A percentile compares a stretch with the other conserved stretches of the same genome.
Conservation (phyloP, 2,113 vertebrate genomes). For the Lophochroa leadbeateri region DNA sequence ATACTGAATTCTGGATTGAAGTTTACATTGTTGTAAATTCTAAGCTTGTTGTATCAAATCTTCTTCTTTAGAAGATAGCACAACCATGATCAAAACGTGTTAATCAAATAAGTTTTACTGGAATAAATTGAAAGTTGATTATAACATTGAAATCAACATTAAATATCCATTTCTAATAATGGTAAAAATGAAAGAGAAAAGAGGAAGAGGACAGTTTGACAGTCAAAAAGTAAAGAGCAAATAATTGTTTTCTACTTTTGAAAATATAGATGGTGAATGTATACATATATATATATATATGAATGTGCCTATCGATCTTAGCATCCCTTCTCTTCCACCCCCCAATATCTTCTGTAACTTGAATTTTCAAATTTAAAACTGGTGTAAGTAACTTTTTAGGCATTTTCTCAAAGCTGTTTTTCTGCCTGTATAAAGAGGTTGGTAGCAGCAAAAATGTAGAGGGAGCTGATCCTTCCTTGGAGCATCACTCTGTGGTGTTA, state of each 20-base stretch:
- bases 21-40: not conserved
- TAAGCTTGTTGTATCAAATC: rapidly evolving
- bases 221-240: not conserved
- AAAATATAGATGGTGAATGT: not conserved
- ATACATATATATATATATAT: not conserved
- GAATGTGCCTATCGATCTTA: not conserved
- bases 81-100: rapidly evolving
- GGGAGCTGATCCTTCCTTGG: not conserved
- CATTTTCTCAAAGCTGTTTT: not conserved
- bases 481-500: not conserved
- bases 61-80: not conserved
- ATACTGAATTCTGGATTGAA: not conserved
- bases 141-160: not conserved
- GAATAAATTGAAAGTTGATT: not conserved
- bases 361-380: not conserved
- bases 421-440: not conserved
- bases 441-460: not conserved
- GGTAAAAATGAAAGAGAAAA: not conserved
- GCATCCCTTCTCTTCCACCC: not conserved
- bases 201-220: rapidly evolving
- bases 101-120: rapidly evolving
- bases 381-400: rapidly evolving
- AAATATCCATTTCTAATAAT: not conserved
- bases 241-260: not conserved
- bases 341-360: too few relatives aligned